These are phyloP conservation scores for Ptyas mucosa DNA, from an alignment of 2,113 vertebrate species.

Conservation along the genomic window DNA sequence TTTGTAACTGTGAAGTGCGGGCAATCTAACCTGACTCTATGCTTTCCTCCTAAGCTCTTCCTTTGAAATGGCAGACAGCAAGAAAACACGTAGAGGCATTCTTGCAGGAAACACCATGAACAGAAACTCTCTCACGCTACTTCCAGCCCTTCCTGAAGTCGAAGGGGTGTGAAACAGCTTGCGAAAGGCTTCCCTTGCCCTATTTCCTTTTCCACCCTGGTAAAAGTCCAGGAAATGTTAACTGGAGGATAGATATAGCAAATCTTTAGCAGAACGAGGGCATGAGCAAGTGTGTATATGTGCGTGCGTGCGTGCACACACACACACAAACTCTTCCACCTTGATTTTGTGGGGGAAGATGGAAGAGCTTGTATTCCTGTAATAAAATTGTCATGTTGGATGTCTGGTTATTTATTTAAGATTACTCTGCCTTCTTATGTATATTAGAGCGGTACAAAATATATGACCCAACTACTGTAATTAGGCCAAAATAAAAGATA, in stretches of 20 bases:
- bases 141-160: constrained; percentile 57
- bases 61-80: constrained; percentile 47
- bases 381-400: background rate
- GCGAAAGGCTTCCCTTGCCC: constrained; percentile 32
- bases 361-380: background rate
- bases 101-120: constrained; percentile 59
- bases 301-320: no score
- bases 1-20: constrained; percentile 13
- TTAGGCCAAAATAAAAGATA: background rate
- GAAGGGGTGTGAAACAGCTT: constrained; percentile 36
- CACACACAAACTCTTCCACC: no score
- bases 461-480: background rate
- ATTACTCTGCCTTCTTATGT: background rate
- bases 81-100: background rate
- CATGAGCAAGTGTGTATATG: background rate
- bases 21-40: background rate
- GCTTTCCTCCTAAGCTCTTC: background rate
- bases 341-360: background rate
- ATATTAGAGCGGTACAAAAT: background rate
- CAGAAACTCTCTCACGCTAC: constrained; percentile 48
- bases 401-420: background rate
- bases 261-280: background rate
- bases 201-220: constrained; percentile 55
- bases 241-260: background rate
- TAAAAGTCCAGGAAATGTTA: constrained; percentile 39